These are phyloP conservation scores for Conopomorpha cramerella DNA, from an alignment of 1,140 invertebrate genomes.

Conservation along the genomic window DNA sequence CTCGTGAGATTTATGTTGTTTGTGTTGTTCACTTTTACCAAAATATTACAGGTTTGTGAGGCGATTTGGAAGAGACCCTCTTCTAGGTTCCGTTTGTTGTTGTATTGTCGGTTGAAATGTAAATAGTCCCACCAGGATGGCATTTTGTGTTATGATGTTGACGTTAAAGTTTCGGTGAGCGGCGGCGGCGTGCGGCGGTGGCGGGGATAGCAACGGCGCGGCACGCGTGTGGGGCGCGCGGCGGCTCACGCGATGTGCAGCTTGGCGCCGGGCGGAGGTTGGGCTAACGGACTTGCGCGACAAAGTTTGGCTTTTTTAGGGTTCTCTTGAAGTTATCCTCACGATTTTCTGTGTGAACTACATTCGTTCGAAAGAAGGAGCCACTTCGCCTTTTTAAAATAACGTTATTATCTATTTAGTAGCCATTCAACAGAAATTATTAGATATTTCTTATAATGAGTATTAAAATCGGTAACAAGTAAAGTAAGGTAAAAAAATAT, in stretches of 20 bases:
- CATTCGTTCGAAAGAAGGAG: no score
- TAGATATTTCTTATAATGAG: no score
- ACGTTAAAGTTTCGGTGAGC: no score
- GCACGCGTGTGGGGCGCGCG: constrained; percentile 18
- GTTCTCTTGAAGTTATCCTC: no score
- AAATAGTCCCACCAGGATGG: constrained; percentile 64
- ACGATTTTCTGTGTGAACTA: no score
- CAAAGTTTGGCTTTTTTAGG: not conserved
- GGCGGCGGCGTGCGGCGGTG: constrained; percentile 3
- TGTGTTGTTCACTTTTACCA: constrained; percentile 75
- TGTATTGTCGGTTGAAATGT: constrained; percentile 50
- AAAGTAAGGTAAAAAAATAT: no score
- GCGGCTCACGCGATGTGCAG: constrained; percentile 16
- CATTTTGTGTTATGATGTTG: constrained; percentile 40
- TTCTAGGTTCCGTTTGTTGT: constrained; percentile 65
- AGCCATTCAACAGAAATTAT: no score
- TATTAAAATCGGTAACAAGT: no score
- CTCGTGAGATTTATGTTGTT: constrained; percentile 72
- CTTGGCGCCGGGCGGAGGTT: no score
- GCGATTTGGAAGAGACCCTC: constrained; percentile 74
- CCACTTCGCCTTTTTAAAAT: no score
- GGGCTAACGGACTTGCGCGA: not conserved
- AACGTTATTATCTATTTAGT: no score
- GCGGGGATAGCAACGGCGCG: not conserved
- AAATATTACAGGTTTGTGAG: constrained; percentile 71